A percentile compares a stretch with the other conserved stretches of the same genome.
These are phyloP conservation scores for Phalera bucephala DNA, from an alignment of 2,888 invertebrate genomes.

Conservation along the genomic window DNA sequence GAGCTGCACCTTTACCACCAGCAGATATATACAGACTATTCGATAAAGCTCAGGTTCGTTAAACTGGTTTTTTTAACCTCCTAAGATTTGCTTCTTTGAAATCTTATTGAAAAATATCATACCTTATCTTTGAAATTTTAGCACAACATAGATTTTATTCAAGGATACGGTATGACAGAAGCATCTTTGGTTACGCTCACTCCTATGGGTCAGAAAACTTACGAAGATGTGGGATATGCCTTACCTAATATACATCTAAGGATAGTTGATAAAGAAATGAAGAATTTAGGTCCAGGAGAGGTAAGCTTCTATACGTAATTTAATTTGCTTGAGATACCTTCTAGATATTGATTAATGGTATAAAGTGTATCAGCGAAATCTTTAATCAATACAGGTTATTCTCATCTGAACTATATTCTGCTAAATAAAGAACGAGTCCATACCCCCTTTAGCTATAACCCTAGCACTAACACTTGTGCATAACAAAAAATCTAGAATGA, in stretches of 20 bases:
- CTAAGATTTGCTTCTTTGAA: not conserved
- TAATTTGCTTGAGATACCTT: no score
- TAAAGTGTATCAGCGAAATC: no score
- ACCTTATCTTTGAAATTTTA: conserved; percentile 31
- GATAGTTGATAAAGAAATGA: conserved; percentile 74
- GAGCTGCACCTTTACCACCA: conserved; percentile 87
- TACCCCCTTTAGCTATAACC: no score
- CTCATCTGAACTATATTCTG: no score
- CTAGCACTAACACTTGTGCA: no score
- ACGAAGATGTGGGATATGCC: conserved; percentile 77
- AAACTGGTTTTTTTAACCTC: not conserved
- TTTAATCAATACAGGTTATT: no score
- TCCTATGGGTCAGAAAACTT: conserved; percentile 36
- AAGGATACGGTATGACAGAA: conserved; percentile 89
- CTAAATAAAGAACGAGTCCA: no score
- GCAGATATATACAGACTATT: conserved; percentile 81
- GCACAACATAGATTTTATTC: conserved; percentile 48
- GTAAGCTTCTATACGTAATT: no score
- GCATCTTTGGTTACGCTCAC: conserved; percentile 77
- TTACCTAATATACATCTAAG: conserved; percentile 84
- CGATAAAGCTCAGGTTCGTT: conserved; percentile 65
- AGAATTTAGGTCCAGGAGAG: conserved; percentile 78
- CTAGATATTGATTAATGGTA: no score
- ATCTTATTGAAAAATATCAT: no score
- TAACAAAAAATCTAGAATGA: no score